These are phyloP conservation scores for Hyles lineata DNA, from an alignment of 2,888 invertebrate species.

Conservation along the genomic window DNA sequence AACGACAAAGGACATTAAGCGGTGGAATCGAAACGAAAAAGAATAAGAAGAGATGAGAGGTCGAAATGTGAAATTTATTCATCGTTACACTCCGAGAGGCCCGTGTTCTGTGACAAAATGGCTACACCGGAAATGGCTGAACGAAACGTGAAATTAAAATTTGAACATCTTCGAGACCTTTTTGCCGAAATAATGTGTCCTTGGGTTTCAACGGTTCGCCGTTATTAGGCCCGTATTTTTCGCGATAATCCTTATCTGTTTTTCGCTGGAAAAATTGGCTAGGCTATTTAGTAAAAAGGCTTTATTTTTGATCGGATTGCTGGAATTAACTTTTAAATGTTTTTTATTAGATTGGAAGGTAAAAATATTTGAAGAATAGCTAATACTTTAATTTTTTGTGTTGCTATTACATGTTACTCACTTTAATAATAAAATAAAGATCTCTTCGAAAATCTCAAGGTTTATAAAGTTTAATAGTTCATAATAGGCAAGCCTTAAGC, in stretches of 20 bases:
- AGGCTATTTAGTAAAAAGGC: background rate
- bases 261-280: background rate
- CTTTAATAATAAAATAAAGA: no score
- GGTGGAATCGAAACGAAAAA: conserved; percentile 47
- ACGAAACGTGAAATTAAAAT: conserved; percentile 54
- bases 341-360: no score
- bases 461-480: no score
- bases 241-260: background rate
- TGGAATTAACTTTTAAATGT: no score
- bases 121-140: conserved; percentile 49
- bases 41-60: conserved; percentile 48
- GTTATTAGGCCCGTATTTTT: background rate
- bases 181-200: background rate
- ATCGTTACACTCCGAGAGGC: conserved; percentile 55
- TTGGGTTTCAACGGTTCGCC: background rate
- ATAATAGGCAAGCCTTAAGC: no score
- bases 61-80: conserved; percentile 65
- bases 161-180: conserved; percentile 22
- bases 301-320: no score
- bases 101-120: conserved; percentile 47
- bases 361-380: no score
- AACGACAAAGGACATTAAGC: conserved; percentile 48
- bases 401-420: no score
- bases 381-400: no score
- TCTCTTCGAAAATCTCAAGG: no score